Evolutionary conservation across 1,140 invertebrate species (phyloP).

Genomic region (Cotesia typhae): DNA sequence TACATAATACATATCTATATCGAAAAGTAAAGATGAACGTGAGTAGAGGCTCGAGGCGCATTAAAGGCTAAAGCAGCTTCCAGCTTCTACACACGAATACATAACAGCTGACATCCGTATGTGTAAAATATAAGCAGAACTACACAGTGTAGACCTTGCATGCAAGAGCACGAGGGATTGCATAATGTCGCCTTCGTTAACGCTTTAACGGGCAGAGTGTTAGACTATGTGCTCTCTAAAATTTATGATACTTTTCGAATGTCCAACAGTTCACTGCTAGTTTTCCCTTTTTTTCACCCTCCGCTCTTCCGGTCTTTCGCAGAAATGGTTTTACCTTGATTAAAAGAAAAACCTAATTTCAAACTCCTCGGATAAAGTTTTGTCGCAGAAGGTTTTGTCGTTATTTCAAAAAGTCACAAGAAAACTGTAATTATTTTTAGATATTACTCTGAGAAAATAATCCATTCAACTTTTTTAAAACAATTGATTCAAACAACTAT

Average conservation of each 20-base stretch:
- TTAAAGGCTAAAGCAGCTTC: conserved; percentile 8
- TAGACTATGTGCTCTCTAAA: neutral
- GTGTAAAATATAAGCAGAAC: neutral
- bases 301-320: neutral
- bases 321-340: conserved; percentile 23
- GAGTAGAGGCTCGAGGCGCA: conserved; percentile 17
- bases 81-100: no score
- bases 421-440: conserved; percentile 23
- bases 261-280: conserved; percentile 12
- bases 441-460: conserved; percentile 20
- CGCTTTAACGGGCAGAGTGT: conserved; percentile 18
- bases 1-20: neutral
- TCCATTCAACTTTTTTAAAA: conserved; percentile 15
- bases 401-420: conserved; percentile 11
- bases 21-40: no score
- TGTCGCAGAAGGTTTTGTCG: neutral
- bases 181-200: conserved; percentile 29
- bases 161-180: conserved; percentile 13
- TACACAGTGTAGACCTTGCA: no score
- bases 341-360: conserved; percentile 27
- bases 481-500: conserved; percentile 13
- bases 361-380: conserved; percentile 12
- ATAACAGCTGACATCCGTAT: no score
- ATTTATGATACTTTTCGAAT: conserved; percentile 24
- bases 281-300: neutral